Evolutionary conservation across 2,113 vertebrate genomes (phyloP).

Genomic region (Lycocorax pyrrhopterus): DNA sequence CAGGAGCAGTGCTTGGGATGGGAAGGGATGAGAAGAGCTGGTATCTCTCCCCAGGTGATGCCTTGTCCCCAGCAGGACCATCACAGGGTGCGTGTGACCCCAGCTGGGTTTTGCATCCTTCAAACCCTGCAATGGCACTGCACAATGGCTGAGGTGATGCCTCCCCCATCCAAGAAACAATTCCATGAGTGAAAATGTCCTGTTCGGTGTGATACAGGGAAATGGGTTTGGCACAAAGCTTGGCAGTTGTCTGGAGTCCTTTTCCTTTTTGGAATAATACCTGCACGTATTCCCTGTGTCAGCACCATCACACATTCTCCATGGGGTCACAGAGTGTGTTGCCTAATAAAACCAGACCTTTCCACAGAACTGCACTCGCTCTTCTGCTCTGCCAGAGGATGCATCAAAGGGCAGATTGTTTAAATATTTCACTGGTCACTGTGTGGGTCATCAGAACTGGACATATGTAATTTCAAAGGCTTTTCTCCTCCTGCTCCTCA

Average conservation of each 20-base stretch:
- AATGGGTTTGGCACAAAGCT: not conserved
- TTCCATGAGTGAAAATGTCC: not conserved
- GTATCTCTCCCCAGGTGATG: not conserved
- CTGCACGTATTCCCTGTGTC: not conserved
- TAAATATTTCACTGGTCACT: not conserved
- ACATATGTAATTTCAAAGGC: not conserved
- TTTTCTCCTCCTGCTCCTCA: not conserved
- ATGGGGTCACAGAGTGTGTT: not conserved
- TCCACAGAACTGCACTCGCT: not conserved
- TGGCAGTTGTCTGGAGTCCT: not conserved
- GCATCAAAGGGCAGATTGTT: not conserved
- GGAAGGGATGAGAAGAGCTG: not conserved
- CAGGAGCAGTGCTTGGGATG: not conserved
- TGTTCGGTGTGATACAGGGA: not conserved
- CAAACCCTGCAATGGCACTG: not conserved
- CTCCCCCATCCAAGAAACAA: not conserved
- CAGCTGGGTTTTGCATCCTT: not conserved
- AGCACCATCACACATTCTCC: rapidly evolving
- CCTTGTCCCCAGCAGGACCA: not conserved
- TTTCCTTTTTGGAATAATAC: not conserved
- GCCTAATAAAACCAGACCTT: not conserved
- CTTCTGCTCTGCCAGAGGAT: not conserved
- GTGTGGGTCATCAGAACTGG: not conserved
- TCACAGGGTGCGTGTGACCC: rapidly evolving
- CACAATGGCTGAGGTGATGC: not conserved